These are phyloP conservation scores for Lithophane socia DNA, from an alignment of 2,888 invertebrate genomes.

Conservation along the genomic window DNA sequence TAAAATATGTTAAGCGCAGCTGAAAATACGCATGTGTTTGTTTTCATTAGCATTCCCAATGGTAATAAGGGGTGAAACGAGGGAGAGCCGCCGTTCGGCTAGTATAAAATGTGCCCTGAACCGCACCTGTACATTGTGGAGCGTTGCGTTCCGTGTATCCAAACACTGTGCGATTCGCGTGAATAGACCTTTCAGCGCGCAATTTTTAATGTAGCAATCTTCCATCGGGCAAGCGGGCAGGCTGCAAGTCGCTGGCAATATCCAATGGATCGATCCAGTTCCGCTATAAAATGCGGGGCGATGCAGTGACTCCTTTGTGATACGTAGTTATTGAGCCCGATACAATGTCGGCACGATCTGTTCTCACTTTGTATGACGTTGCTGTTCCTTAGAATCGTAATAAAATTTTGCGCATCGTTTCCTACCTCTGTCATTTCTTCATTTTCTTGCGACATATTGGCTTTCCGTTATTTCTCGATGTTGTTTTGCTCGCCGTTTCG, in stretches of 20 bases:
- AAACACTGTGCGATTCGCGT: constrained; percentile 62
- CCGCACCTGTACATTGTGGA: constrained; percentile 46
- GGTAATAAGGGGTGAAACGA: constrained; percentile 48
- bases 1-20: constrained; percentile 53
- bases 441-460: constrained; percentile 62
- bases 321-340: constrained; percentile 71
- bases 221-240: constrained; percentile 54
- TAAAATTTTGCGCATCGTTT: constrained; percentile 71
- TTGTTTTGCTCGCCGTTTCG: constrained; percentile 37
- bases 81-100: constrained; percentile 37
- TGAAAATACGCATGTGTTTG: constrained; percentile 56
- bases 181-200: constrained; percentile 72
- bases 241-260: constrained; percentile 68
- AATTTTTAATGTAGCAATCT: constrained; percentile 72
- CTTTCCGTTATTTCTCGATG: constrained; percentile 46
- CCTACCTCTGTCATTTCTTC: constrained; percentile 65
- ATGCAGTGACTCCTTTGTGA: constrained; percentile 73
- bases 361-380: constrained; percentile 71
- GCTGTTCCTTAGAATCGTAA: constrained; percentile 70
- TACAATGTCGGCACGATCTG: constrained; percentile 75
- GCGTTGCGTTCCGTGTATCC: constrained; percentile 60
- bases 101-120: constrained; percentile 44
- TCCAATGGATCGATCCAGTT: constrained; percentile 56
- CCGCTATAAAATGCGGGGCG: constrained; percentile 67
- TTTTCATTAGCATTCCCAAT: constrained; percentile 58